Base-by-base conservation (phyloP, 1,140 invertebrate genomes). In the Solenopsis invicta region DNA sequence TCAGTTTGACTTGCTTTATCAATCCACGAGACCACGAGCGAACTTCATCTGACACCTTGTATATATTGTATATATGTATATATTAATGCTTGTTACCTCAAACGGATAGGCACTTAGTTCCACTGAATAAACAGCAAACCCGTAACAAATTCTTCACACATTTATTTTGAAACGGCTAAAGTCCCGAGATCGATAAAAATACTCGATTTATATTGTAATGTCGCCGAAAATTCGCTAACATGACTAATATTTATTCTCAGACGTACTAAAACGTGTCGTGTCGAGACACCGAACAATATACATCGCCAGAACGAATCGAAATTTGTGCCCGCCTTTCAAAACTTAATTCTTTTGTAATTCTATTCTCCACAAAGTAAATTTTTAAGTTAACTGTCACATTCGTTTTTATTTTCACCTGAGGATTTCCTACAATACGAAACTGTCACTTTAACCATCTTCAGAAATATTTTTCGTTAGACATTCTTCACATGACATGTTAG, bases 41-140 rank as follows among this genome's bases (percentile, higher is more conserved):
- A n/a, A n/a, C n/a, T n/a, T n/a, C n/a, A n/a, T n/a, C n/a, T n/a
- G n/a, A n/a, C n/a, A n/a, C n/a, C n/a, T n/a, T n/a, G n/a, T n/a
- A n/a, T n/a, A n/a, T n/a, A n/a, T n/a, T n/a, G n/a, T n/a, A n/a
- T n/a, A n/a, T n/a, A n/a, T n/a, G n/a, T n/a, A n/a, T n/a, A n/a
- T n/a, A n/a, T n/a, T n/a, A n/a, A n/a, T n/a, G n/a, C 5, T 3
- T n/a, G 24, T 45, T 78, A 78, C 76, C 76, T 78, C 45, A 29
- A 66, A 66, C 0, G 76, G 45, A 52, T 2, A 66, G 0, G 34
- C 52, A 78, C 61, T 78, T 34, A 78, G 34, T 66, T 52, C 45
- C 18, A 78, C 0, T n/a, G n/a, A 78, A 2, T 0, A 78, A n/a
- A 12, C 45, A 78, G 6, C 66, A 10, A 13, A 41, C 52, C 4